Percentiles rank a stretch among this genome's conserved stretches.
Evolutionary conservation across 2,888 invertebrate genomes (phyloP).

Genomic region (Drosophila pegasa): DNA sequence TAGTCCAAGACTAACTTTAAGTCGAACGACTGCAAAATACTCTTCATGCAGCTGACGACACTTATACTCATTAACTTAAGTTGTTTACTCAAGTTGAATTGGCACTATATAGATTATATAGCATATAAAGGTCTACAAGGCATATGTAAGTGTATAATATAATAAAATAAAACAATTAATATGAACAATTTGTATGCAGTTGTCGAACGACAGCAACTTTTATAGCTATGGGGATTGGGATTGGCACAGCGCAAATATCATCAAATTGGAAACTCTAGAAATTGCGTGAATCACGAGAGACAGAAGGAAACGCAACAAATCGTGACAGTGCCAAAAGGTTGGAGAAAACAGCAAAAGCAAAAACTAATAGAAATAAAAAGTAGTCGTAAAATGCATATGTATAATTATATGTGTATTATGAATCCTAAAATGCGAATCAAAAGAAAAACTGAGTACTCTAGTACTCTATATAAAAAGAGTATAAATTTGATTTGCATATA

Average conservation of each 20-base stretch:
- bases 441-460: neutral
- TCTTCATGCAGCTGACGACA: neutral
- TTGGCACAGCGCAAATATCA: conserved; percentile 26
- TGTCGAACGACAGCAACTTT: conserved; percentile 35
- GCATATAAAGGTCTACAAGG: too few relatives aligned
- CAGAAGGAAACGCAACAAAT: neutral
- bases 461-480: neutral
- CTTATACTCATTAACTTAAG: neutral
- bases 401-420: neutral
- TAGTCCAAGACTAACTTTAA: conserved; percentile 32
- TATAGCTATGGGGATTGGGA: conserved; percentile 22
- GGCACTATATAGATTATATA: neutral
- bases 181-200: conserved; percentile 66
- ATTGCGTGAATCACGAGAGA: conserved; percentile 66
- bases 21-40: conserved; percentile 8
- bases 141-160: too few relatives aligned
- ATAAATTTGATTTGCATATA: neutral
- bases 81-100: neutral
- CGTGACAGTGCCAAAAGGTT: conserved; percentile 17
- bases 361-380: conserved; percentile 35
- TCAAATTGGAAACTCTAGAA: conserved; percentile 48
- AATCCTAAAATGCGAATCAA: neutral
- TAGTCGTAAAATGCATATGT: conserved; percentile 8
- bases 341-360: conserved; percentile 16
- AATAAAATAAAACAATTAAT: conserved; percentile 6